Evolutionary conservation across 1,140 invertebrate genomes (phyloP).

Genomic region (Drosophila repleta): DNA sequence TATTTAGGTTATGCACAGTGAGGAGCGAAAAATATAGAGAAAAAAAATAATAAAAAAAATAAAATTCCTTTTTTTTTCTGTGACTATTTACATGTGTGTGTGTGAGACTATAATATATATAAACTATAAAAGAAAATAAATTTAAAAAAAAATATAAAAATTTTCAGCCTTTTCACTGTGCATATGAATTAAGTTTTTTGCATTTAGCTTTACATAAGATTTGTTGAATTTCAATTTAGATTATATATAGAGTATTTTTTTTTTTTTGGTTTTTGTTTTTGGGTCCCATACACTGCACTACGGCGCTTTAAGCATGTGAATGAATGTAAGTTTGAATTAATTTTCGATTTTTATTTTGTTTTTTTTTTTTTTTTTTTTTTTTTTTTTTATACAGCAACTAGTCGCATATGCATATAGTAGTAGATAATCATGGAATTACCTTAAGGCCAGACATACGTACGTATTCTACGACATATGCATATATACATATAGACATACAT

Average conservation of each 20-base stretch:
- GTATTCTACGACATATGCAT: constrained; percentile 12
- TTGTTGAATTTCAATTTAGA: constrained; percentile 11
- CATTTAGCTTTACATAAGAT: constrained; percentile 19
- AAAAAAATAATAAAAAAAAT: background rate
- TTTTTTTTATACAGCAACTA: constrained; percentile 37
- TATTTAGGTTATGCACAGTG: constrained; percentile 58
- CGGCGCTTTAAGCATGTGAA: constrained; percentile 43
- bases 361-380: background rate
- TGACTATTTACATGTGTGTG: constrained; percentile 7
- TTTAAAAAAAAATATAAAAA: background rate
- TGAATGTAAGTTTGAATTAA: background rate
- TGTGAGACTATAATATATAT: background rate
- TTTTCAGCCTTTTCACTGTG: constrained; percentile 29
- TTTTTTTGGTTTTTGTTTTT: constrained; percentile 19
- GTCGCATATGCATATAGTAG: constrained; percentile 39
- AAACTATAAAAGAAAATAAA: background rate
- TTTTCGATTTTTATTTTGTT: background rate
- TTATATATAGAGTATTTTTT: constrained; percentile 8
- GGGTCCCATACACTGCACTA: constrained; percentile 49
- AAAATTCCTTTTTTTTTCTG: background rate
- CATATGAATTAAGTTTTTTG: constrained; percentile 27
- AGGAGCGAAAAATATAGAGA: constrained; percentile 2
- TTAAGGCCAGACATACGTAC: constrained; percentile 31
- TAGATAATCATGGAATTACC: constrained; percentile 29
- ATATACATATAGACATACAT: constrained; percentile 19